phyloP scores from a whole-genome alignment of 2,113 vertebrate genomes.

The Reinhardtius hippoglossoides region DNA sequence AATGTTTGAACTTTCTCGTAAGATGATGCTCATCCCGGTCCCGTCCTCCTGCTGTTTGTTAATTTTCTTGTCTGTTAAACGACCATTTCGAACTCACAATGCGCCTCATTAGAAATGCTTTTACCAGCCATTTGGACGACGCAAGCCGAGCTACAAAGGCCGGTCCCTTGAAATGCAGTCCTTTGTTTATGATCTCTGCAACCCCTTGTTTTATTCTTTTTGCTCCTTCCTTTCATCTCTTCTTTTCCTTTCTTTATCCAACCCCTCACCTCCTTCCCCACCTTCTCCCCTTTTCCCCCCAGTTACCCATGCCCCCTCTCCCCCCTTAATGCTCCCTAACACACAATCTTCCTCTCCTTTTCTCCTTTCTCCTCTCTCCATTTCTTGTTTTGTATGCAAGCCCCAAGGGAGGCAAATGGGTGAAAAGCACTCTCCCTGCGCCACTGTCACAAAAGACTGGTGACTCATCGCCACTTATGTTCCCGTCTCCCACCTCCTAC shows the following conservation, averaged over 20 bases:
- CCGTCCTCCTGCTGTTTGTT: slow-evolving; percentile 24
- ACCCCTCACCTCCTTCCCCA: slow-evolving; percentile 37
- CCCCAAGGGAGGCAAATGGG: slow-evolving; percentile 71
- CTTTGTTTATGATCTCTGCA: slow-evolving; percentile 66
- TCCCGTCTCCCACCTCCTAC: slow-evolving; percentile 74
- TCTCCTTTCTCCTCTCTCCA: slow-evolving; percentile 61
- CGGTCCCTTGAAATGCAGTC: slow-evolving; percentile 40
- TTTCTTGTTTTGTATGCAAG: slow-evolving; percentile 78
- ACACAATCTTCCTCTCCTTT: slow-evolving; percentile 55
- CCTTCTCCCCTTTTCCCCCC: slow-evolving; percentile 51
- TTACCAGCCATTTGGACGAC: slow-evolving; percentile 64
- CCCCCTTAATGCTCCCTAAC: slow-evolving; percentile 61
- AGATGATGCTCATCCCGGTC: background rate
- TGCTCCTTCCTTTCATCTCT: slow-evolving; percentile 63
- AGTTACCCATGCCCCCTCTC: slow-evolving; percentile 59
- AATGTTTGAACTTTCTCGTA: slow-evolving; percentile 4
- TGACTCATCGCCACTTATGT: slow-evolving; percentile 83
- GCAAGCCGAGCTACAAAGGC: slow-evolving; percentile 42
- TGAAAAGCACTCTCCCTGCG: slow-evolving; percentile 80
- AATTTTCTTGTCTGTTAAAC: slow-evolving; percentile 42
- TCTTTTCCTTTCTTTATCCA: slow-evolving; percentile 35
- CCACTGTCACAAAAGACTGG: slow-evolving; percentile 81
- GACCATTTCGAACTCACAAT: slow-evolving; percentile 44
- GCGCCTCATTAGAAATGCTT: slow-evolving; percentile 59
- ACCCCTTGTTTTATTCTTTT: slow-evolving; percentile 49